phyloP scores from a whole-genome alignment of 2,113 vertebrate species.

The Brienomyrus brachyistius region DNA sequence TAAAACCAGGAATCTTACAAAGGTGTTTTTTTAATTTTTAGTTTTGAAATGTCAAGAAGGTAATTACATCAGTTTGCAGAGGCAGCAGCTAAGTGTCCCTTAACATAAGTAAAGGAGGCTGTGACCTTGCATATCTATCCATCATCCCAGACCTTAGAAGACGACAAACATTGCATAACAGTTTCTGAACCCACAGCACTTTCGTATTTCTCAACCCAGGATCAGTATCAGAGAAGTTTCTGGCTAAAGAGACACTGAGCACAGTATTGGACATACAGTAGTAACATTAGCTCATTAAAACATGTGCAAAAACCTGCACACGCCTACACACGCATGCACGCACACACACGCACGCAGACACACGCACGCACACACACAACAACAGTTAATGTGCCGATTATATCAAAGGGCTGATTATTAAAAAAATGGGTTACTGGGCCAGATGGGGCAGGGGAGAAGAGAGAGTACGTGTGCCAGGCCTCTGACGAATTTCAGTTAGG shows the following conservation, averaged over 20 bases:
- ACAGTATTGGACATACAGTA: background rate
- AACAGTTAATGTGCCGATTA: background rate
- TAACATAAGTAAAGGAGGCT: slow-evolving; percentile 1
- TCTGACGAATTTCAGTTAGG: background rate
- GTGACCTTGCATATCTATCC: background rate
- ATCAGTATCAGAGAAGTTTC: background rate
- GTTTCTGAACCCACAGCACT: background rate
- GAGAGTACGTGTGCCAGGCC: background rate
- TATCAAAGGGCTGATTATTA: background rate
- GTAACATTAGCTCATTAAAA: background rate
- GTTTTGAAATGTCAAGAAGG: background rate
- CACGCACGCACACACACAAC: background rate
- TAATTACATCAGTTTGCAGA: slow-evolving; percentile 23
- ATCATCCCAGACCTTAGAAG: background rate
- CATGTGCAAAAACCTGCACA: too few species aligned
- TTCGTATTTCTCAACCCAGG: background rate
- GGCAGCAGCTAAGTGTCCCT: slow-evolving; percentile 6
- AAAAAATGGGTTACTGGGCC: background rate
- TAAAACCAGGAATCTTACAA: slow-evolving; percentile 31
- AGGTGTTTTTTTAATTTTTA: slow-evolving; percentile 15
- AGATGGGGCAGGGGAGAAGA: background rate
- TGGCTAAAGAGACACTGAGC: background rate
- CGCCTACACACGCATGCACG: too few species aligned
- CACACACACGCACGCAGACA: background rate
- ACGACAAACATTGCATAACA: background rate